A percentile compares a stretch with the other conserved stretches of the same genome.
Conservation (phyloP, 2,888 invertebrate species). For the Muscina levida region DNA sequence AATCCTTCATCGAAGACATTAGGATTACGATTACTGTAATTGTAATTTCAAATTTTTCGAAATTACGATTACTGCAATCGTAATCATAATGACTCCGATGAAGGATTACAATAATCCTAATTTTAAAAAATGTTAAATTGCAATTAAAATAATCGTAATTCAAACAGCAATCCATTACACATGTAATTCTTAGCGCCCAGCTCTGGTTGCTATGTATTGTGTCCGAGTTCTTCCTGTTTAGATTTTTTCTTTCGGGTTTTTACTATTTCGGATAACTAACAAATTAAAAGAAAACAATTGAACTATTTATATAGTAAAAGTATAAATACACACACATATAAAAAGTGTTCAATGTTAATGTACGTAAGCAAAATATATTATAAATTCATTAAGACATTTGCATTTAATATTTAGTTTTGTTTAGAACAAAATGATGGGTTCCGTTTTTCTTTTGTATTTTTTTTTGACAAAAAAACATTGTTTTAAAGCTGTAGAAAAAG, state of each 20-base stretch:
- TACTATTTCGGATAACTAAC: not conserved
- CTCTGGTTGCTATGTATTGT: not conserved
- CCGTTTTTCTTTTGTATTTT: too few species aligned
- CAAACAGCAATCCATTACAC: too few species aligned
- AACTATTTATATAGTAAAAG: slow-evolving; percentile 4
- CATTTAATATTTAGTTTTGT: not conserved
- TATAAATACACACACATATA: slow-evolving; percentile 5
- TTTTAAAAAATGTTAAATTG: too few species aligned
- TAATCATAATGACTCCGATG: too few species aligned
- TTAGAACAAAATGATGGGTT: slow-evolving; percentile 13
- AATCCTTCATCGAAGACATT: too few species aligned
- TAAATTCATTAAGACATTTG: slow-evolving; percentile 9
- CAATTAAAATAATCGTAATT: too few species aligned
- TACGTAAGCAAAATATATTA: not conserved
- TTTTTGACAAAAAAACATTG: not conserved
- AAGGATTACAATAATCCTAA: too few species aligned
- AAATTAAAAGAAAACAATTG: slow-evolving; percentile 8
- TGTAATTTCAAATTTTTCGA: too few species aligned
- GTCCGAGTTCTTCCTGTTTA: not conserved
- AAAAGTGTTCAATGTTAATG: not conserved
- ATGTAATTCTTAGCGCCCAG: too few species aligned
- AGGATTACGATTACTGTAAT: too few species aligned
- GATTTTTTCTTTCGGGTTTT: not conserved
- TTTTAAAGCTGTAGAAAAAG: slow-evolving; percentile 7
- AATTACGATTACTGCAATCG: too few species aligned